Evolutionary conservation across 2,113 vertebrate genomes (phyloP).

Genomic region (Eubucco bourcierii): DNA sequence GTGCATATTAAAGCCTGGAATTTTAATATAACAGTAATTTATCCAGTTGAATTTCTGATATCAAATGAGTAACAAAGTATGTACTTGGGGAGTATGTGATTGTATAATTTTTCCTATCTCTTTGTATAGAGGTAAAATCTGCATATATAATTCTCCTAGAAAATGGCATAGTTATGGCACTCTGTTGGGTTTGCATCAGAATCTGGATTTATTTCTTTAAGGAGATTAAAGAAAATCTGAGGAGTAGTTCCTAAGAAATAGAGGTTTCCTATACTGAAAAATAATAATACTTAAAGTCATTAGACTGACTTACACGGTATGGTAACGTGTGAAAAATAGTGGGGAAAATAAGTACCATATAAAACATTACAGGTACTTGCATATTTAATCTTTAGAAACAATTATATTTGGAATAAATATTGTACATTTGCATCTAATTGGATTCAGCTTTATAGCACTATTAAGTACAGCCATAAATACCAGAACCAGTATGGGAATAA

Average conservation of each 20-base stretch:
- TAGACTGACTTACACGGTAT: not conserved
- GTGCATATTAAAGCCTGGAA: not conserved
- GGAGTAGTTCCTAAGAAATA: not conserved
- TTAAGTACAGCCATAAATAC: conserved; percentile 6
- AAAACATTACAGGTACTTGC: not conserved
- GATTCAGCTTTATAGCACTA: not conserved
- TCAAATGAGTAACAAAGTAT: not conserved
- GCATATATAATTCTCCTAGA: not conserved
- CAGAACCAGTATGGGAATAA: not conserved
- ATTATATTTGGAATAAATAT: not conserved
- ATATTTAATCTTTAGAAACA: not conserved
- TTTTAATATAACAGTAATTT: not conserved
- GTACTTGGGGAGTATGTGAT: not conserved
- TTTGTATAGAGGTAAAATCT: not conserved
- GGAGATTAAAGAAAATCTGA: not conserved
- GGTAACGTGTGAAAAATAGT: not conserved
- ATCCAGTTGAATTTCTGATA: not conserved
- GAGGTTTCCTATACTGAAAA: not conserved
- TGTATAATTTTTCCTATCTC: not conserved
- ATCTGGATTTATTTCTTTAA: not conserved
- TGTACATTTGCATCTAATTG: not conserved
- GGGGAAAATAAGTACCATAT: not conserved
- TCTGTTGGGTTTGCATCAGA: not conserved
- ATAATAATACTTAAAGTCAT: not conserved
- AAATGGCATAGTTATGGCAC: not conserved